Evolutionary conservation across 2,888 invertebrate genomes (phyloP), one percentile per base, ranked within the genome.

Genomic region (Silvanus unidentatus): DNA sequence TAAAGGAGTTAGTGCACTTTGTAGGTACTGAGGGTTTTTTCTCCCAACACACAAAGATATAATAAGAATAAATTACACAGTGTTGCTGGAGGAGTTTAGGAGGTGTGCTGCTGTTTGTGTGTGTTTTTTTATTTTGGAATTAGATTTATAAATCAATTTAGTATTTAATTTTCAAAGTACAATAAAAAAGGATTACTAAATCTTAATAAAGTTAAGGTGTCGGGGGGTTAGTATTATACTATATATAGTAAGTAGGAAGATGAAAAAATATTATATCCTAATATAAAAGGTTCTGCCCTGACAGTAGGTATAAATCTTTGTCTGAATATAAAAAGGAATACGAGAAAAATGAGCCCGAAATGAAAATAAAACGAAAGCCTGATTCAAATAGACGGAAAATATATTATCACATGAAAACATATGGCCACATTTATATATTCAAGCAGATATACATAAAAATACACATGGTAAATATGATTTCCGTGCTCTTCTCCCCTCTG

Each of bases 291-390:
- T 64, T 65, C 60, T 52, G 52, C 50, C 50, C 61, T 65, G 70
- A 70, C 70, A 65, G 63, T 63, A 57, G 63, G 65, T 66, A 71
- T 71, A 72, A 72, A 72, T 72, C 71, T 68, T 68, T 67, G 69
- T 69, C 66, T 64, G 65, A 62, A 66, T 68, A 66, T 66, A 68
- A 68, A 69, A 66, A 66, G 65, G 63, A 70, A 70, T 68, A 65
- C 61, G 65, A 69, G 68, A 70, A 70, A 70, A 69, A 69, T 69
- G 68, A 69, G 68, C 63, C 61, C 58, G 66, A 68, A 71, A 70
- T 68, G 68, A 70, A 68, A 69, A 69, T 69, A 68, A 67, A 69
- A 68, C 64, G 68, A 63, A 64, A 64, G 61, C 62, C 60, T 59
- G 65, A 67, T 68, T 67, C 68, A 67, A 68, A 67, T 66, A 63